Evolutionary conservation across 2,797 vertebrate genomes (phyloP), one percentile per base, ranked within the genome.

Genomic region (Coccyzus lansbergi): DNA sequence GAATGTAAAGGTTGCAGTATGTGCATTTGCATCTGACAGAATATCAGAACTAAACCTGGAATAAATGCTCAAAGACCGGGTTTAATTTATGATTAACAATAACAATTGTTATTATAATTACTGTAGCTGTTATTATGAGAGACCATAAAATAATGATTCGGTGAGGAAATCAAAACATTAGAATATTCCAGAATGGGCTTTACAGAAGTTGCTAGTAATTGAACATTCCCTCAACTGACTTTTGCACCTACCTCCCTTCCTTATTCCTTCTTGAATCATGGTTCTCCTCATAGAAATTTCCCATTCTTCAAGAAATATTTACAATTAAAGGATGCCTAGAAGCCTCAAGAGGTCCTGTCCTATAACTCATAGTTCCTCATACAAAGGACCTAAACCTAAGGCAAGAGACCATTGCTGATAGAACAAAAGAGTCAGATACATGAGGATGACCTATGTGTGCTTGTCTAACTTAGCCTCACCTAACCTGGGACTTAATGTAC

Each of bases 391-490:
- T 49, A 34, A 74, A 38, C 5, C 5, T 76, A 40, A 78, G 24
- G 46, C 6, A 34, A 38, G 20, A 72, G 16, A 48, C 17, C 17
- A n/a, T 3, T 44, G 3, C 7, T 55, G 15, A 77, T 52, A 10
- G 28, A 82, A 68, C 29, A 83, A 34, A 12, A 52, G 2, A 2
- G 9, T 51, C 34, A 48, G 25, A n/a, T 9, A 25, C 8, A 46
- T 28, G 11, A 92, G 14, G 44, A 33, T 34, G 28, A 21, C 15
- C 34, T 42, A n/a, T 5, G 19, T 20, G 31, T 0, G 0, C 26
- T 62, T 6, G 28, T 51, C 29, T 51, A 55, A 12, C n/a, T 79
- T 53, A 58, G 10, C 4, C 7, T 55, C 36, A 29, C 26, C 22
- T 60, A 48, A 24, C 1, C 13, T 28, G 6, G 64, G 31, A 64